Percentiles rank a stretch among this genome's conserved stretches.
Conservation (phyloP, 1,140 invertebrate genomes). For the Coenobita brevimanus region DNA sequence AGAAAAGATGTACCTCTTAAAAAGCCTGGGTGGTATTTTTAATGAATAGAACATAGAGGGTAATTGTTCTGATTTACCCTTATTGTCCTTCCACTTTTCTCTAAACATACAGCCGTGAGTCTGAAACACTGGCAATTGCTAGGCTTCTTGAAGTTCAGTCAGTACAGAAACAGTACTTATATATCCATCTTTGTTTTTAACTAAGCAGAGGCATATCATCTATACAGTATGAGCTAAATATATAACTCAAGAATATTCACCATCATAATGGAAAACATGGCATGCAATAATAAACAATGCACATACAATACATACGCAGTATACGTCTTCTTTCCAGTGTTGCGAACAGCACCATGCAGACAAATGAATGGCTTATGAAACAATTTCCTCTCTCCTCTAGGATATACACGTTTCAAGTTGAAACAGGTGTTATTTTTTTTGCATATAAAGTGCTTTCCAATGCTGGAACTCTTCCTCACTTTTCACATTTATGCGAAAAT, state of each 20-base stretch:
- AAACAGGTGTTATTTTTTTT: slow-evolving; percentile 2
- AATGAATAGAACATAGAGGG: too few relatives aligned
- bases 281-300: neutral
- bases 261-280: neutral
- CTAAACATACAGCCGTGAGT: too few relatives aligned
- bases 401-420: neutral
- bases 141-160: too few relatives aligned
- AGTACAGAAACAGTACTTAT: too few relatives aligned
- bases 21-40: too few relatives aligned
- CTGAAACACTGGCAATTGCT: too few relatives aligned
- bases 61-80: too few relatives aligned
- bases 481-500: slow-evolving; percentile 13
- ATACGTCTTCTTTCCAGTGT: neutral
- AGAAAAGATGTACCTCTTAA: too few relatives aligned
- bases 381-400: neutral
- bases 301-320: slow-evolving; percentile 6
- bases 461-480: slow-evolving; percentile 24
- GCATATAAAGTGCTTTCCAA: neutral
- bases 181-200: too few relatives aligned
- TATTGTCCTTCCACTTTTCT: too few relatives aligned
- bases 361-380: neutral
- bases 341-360: slow-evolving; percentile 16
- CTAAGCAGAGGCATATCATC: neutral
- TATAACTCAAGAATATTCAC: neutral
- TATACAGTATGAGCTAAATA: neutral